Percentiles rank a stretch among this genome's conserved stretches.
phyloP scores from a whole-genome alignment of 1,140 invertebrate species.

The Ceratina australensis region DNA sequence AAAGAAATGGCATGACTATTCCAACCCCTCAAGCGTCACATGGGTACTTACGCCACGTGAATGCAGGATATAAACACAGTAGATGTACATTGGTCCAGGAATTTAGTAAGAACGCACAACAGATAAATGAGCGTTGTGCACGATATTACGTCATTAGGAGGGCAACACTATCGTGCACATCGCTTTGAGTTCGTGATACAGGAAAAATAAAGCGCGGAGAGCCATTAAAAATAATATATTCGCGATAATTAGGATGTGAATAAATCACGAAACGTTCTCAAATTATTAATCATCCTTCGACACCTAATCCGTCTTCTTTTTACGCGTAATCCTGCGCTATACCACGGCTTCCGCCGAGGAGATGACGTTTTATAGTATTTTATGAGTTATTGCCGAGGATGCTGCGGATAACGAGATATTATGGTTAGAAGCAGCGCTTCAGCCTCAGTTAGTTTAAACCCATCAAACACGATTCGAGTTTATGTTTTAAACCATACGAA shows the following conservation, averaged over 20 bases:
- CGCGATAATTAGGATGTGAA: slow-evolving; percentile 41
- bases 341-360: background rate
- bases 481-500: slow-evolving; percentile 26
- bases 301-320: slow-evolving; percentile 37
- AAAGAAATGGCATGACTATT: no score
- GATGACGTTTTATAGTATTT: background rate
- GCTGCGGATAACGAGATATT: no score
- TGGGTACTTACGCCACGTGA: slow-evolving; percentile 30
- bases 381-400: no score
- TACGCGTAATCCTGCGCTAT: background rate
- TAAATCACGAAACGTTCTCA: slow-evolving; percentile 24
- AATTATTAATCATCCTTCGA: slow-evolving; percentile 40
- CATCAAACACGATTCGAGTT: slow-evolving; percentile 1
- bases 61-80: background rate
- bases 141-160: slow-evolving; percentile 62
- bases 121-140: slow-evolving; percentile 65
- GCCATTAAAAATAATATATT: slow-evolving; percentile 18
- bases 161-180: slow-evolving; percentile 45
- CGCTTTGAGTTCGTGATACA: slow-evolving; percentile 6
- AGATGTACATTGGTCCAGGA: slow-evolving; percentile 42
- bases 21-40: slow-evolving; percentile 20
- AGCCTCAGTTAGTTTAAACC: no score
- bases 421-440: no score
- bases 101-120: slow-evolving; percentile 55
- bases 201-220: background rate